Conservation (phyloP, 2,888 invertebrate species). For the Gortyna flavago region DNA sequence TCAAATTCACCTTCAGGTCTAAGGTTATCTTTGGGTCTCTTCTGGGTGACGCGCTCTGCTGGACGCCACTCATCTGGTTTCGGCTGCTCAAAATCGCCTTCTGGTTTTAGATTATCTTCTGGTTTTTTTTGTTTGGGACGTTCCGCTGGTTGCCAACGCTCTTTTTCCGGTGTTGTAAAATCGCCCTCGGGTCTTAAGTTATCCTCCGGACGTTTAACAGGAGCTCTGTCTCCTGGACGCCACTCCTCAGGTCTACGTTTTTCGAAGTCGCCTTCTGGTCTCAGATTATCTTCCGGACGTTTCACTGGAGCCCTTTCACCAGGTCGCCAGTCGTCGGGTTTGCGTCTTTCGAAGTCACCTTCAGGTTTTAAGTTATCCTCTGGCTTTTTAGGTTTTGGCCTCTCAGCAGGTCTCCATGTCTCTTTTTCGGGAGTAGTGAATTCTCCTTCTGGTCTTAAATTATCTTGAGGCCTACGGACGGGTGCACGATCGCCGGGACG, state of each 20-base stretch:
- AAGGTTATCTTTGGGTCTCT: slow-evolving; percentile 83
- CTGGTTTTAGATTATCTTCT: slow-evolving; percentile 87
- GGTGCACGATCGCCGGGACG: slow-evolving; percentile 85
- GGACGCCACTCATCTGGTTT: slow-evolving; percentile 76
- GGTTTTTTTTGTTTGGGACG: slow-evolving; percentile 81
- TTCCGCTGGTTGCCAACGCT: slow-evolving; percentile 84
- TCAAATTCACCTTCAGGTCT: slow-evolving; percentile 90
- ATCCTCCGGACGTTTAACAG: slow-evolving; percentile 24
- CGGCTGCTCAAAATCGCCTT: slow-evolving; percentile 87
- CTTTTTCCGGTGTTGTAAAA: slow-evolving; percentile 72
- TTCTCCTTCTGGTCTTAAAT: slow-evolving; percentile 62
- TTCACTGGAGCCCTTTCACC: slow-evolving; percentile 71
- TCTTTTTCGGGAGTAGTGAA: slow-evolving; percentile 82
- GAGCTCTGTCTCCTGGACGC: slow-evolving; percentile 5
- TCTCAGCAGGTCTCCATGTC: slow-evolving; percentile 89
- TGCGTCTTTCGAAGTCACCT: slow-evolving; percentile 88
- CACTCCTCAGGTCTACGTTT: not conserved
- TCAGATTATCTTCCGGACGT: slow-evolving; percentile 17
- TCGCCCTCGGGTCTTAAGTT: slow-evolving; percentile 53
- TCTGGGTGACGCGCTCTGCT: slow-evolving; percentile 86
- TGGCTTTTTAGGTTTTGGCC: slow-evolving; percentile 77
- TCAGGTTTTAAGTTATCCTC: slow-evolving; percentile 88
- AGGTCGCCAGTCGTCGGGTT: slow-evolving; percentile 80
- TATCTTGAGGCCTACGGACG: slow-evolving; percentile 88
- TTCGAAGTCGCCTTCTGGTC: not conserved